Evolutionary conservation across 2,113 vertebrate species (phyloP), one percentile per base, ranked within the genome.

Genomic region (Pelusios castaneus): DNA sequence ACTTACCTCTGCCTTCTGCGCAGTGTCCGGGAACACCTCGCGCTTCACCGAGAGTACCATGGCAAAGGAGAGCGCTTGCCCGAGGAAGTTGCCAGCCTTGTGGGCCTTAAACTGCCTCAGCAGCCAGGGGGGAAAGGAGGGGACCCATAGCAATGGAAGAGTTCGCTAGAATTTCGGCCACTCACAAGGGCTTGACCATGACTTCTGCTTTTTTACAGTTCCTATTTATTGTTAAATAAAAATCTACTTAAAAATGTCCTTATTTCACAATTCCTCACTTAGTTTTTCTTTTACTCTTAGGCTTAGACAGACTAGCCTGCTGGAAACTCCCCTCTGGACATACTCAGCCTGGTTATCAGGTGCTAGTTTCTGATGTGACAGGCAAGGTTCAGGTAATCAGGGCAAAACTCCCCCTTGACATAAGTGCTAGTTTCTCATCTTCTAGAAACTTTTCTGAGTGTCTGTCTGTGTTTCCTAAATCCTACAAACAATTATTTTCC

Each of bases 71-170:
- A 99, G 87, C 98, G 98, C 63, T 98, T 97, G 3, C 5, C 94
- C 0, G 98, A 98, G n/a, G 95, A 99, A 90, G 97, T 95, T 25
- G 99, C 99, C 1, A 95, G 97, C 2, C 80, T 99, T 3, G 99
- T 99, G 96, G 99, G 99, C 80, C 98, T 99, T 94, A 97, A 98
- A 87, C 73, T 99, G 94, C 99, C 99, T 22, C 98, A 95, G 10
- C 99, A 99, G 97, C 99, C 99, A 0, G 99, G 99, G 78, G 99
- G 99, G 24, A 99, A 99, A 95, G 99, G 99, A 92, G 99, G 98
- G 98, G 98, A 98, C 87, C 95, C 98, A 14, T 99, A 97, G 99
- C 56, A 75, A 55, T 75, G 86, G 79, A 91, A 56, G 8, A 7
- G 49, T 34, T 73, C 76, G 47, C 63, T 38, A 43, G 60, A 91